Evolutionary conservation across 1,140 invertebrate species (phyloP).

Genomic region (Neodiprion fabricii): DNA sequence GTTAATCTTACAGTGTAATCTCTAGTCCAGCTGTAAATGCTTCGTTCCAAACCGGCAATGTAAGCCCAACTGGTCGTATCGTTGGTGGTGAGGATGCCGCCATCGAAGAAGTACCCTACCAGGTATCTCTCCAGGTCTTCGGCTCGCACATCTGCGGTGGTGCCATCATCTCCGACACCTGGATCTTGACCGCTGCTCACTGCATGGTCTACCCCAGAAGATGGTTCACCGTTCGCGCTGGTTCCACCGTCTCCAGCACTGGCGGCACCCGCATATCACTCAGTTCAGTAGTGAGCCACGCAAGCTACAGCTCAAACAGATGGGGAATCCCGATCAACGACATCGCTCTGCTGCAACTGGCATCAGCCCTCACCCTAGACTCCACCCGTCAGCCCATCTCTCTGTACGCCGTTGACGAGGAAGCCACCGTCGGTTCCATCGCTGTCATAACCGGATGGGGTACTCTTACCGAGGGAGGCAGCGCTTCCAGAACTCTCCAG

Average conservation of each 20-base stretch:
- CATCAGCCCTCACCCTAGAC: slow-evolving; percentile 27
- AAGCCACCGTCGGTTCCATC: slow-evolving; percentile 32
- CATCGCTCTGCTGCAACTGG: slow-evolving; percentile 29
- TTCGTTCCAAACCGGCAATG: background rate
- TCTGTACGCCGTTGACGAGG: slow-evolving; percentile 21
- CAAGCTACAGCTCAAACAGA: slow-evolving; percentile 11
- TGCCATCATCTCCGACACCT: slow-evolving; percentile 47
- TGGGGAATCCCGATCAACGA: slow-evolving; percentile 26
- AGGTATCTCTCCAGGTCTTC: slow-evolving; percentile 1
- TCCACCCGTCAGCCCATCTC: slow-evolving; percentile 24
- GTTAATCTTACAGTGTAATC: too few species aligned
- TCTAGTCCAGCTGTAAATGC: background rate
- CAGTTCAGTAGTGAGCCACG: slow-evolving; percentile 21
- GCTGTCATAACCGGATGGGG: slow-evolving; percentile 53
- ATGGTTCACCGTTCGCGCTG: slow-evolving; percentile 22
- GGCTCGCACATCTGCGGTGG: slow-evolving; percentile 54
- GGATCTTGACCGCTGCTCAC: slow-evolving; percentile 58
- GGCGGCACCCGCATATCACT: slow-evolving; percentile 26
- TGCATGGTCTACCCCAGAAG: slow-evolving; percentile 43
- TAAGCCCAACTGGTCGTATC: slow-evolving; percentile 49
- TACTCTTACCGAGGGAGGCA: slow-evolving; percentile 29
- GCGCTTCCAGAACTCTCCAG: slow-evolving; percentile 28
- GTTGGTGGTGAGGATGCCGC: slow-evolving; percentile 22
- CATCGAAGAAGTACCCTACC: slow-evolving; percentile 18
- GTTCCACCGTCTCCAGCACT: slow-evolving; percentile 14